phyloP scores from a whole-genome alignment of 2,888 invertebrate species.

The Rotaria socialis region DNA sequence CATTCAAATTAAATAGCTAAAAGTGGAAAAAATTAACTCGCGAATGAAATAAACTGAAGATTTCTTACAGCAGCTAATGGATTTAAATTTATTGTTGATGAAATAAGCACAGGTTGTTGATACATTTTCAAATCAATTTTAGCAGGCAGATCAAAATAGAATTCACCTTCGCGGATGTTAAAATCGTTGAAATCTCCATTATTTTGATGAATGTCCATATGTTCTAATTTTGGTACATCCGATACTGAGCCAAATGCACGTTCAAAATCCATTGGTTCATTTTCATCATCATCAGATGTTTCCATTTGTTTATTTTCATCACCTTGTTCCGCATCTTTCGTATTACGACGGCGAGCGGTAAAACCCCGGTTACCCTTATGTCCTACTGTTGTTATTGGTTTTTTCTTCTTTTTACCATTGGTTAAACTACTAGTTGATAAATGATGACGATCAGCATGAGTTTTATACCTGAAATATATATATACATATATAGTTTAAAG shows the following conservation, averaged over 20 bases:
- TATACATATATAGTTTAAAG: too few relatives aligned
- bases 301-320: neutral
- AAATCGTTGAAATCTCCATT: neutral
- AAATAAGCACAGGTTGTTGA: constrained; percentile 17
- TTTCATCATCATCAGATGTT: neutral
- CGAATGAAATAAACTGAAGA: neutral
- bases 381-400: neutral
- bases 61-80: neutral
- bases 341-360: neutral
- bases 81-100: constrained; percentile 10
- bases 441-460: neutral
- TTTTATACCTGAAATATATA: neutral
- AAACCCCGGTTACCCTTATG: neutral
- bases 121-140: neutral
- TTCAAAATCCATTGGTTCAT: constrained; percentile 26
- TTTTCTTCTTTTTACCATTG: neutral
- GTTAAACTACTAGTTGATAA: constrained; percentile 2
- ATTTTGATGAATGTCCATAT: constrained; percentile 20
- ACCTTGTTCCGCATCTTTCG: neutral
- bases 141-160: neutral
- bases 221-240: constrained; percentile 1
- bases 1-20: constrained; percentile 30
- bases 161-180: neutral
- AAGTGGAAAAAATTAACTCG: neutral
- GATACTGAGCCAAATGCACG: neutral